Base-by-base conservation (phyloP, 2,797 vertebrate genomes). In the Pseudochromis fuscus region DNA sequence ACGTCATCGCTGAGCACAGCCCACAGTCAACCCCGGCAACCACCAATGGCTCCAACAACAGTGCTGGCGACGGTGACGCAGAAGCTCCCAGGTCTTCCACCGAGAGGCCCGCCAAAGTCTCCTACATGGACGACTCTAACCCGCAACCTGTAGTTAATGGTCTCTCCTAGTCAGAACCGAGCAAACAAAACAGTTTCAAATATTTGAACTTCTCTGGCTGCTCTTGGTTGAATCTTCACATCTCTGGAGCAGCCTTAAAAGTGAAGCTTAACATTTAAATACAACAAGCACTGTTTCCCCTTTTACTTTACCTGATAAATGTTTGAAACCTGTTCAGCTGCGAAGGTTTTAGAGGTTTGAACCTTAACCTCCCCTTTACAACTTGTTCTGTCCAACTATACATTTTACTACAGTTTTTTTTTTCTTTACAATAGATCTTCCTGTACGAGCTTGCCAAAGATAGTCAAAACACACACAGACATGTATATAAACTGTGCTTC, bases 371-470 rank as follows among this genome's bases (percentile, higher is more conserved):
- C 68, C 67, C 56, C 75, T 77, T 84, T 75, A 86, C 82, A 92
- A n/a, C 89, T 84, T 58, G 40, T 93, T 94, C 94, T 95, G 92
- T 96, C 93, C 95, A 93, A 95, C 75, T 81, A 91, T 95, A 95
- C 94, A 88, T 90, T 95, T 94, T 95, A 95, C 94, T 65, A 79
- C 79, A 19, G 92, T 95, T 96, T 58, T 37, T 13, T 30, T 69
- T 67, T 63, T 81, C 77, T 78, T 75, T 44, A 96, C 95, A 96
- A 95, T 96, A 98, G 95, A 96, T 96, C 96, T 98, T 96, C 96
- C 97, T 96, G 96, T 98, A 96, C 93, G 94, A 97, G 96, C 96
- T 98, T 97, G 97, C 97, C 98, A 99, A 99, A 99, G 98, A 99
- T 97, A 98, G 96, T 96, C 86, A 94, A 71, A 87, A 97, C 96